Percentiles rank a stretch among this genome's conserved stretches.
These are phyloP conservation scores for Enteromius paludinosus DNA, from an alignment of 2,797 vertebrate species.

Conservation along the genomic window DNA sequence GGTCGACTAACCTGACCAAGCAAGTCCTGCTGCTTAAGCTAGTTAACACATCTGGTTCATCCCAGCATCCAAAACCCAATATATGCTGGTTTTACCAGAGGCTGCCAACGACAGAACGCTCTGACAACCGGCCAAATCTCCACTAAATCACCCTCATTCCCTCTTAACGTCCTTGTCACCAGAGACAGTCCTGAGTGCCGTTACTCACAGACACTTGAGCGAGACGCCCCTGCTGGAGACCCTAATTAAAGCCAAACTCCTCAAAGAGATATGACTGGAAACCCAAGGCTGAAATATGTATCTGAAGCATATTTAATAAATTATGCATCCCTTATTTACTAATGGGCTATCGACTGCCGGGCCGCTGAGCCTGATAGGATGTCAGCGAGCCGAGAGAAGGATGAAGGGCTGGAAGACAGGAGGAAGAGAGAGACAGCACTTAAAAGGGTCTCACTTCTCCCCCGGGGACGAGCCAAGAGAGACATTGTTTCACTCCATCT, in stretches of 20 bases:
- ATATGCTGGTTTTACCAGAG: not conserved
- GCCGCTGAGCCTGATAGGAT: constrained; percentile 64
- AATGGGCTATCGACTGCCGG: constrained; percentile 80
- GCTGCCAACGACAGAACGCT: not conserved
- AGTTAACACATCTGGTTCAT: not conserved
- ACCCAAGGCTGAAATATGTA: constrained; percentile 81
- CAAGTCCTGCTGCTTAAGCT: not conserved
- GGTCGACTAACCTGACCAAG: not conserved
- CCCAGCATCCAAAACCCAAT: not conserved
- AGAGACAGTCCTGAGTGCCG: constrained; percentile 34
- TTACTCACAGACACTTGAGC: constrained; percentile 60
- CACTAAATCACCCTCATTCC: constrained; percentile 12
- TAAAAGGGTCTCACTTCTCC: constrained; percentile 62
- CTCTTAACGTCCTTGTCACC: constrained; percentile 15
- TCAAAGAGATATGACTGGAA: constrained; percentile 67
- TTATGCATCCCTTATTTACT: constrained; percentile 86
- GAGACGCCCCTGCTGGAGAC: constrained; percentile 56
- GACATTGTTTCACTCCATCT: constrained; percentile 48
- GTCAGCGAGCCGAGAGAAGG: constrained; percentile 59
- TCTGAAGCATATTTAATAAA: constrained; percentile 85
- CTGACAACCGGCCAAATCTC: constrained; percentile 20
- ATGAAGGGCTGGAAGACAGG: constrained; percentile 54
- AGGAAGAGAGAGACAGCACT: constrained; percentile 58
- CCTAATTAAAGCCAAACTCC: constrained; percentile 65
- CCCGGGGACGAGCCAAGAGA: constrained; percentile 40